Base-by-base conservation (phyloP, 2,888 invertebrate genomes). In the Camptogramma bilineatum region DNA sequence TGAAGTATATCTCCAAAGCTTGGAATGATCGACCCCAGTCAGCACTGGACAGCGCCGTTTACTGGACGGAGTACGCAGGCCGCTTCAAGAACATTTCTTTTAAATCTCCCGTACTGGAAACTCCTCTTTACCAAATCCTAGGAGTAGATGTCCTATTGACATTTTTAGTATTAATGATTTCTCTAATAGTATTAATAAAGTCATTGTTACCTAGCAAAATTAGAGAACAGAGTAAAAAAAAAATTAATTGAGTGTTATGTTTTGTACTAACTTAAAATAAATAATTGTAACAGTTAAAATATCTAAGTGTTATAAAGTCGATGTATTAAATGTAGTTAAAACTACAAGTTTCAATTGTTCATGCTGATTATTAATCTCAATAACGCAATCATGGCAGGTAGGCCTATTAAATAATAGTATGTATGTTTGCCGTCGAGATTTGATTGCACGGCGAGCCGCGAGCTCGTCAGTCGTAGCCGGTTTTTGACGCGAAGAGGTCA, bases 11-110 rank as follows among this genome's bases (percentile, higher is more conserved):
- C 1, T 94, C 94, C 1, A 86, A 79, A 60, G 82, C 93, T n/a
- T 95, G 94, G 89, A 89, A 88, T 59, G 95, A 95, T 73, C 89
- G 94, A 17, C 95, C 94, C 0, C 76, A 89, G 66, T 87, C 94
- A 0, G 88, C 95, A 0, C 84, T 95, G 83, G 94, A 95, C 53
- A 94, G 90, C 17, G 95, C 95, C 18, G 84, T 94, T 39, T 95
- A 92, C 75, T 95, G 95, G 95, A 93, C 94, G 0, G 95, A 95
- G 78, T 95, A 94, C 74, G 94, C 94, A 0, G 94, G 94, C 0
- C 85, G 90, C 31, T 87, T 94, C 68, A 82, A 82, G 28, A 93
- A 94, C 65, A 73, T 82, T 13, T 81, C 81, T 0, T 84, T 94
- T 75, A 82, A 86, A 48, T 84, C 93, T 1, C 86, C 93, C 0